These are phyloP conservation scores for Nestor notabilis DNA, from an alignment of 2,113 vertebrate species.

Conservation along the genomic window DNA sequence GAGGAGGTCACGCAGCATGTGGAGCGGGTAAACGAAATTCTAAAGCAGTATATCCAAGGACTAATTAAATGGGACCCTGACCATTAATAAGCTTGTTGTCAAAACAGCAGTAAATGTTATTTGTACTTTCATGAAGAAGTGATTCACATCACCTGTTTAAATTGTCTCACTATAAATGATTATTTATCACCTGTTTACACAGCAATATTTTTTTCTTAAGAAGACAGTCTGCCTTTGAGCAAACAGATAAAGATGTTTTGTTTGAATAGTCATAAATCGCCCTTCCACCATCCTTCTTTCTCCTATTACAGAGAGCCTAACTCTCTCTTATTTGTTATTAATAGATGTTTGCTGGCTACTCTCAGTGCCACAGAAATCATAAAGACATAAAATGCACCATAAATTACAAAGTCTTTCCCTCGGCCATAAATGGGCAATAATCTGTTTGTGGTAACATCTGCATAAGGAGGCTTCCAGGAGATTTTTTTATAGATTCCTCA, in stretches of 20 bases:
- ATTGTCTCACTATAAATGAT: not conserved
- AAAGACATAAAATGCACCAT: slow-evolving; percentile 9
- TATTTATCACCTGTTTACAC: not conserved
- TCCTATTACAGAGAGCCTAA: not conserved
- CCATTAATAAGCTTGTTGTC: not conserved
- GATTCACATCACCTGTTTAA: not conserved
- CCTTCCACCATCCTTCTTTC: not conserved
- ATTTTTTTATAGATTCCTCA: slow-evolving; percentile 23
- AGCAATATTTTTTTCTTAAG: slow-evolving; percentile 10
- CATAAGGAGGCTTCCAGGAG: not conserved
- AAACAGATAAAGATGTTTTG: not conserved
- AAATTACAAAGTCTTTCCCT: slow-evolving; percentile 3
- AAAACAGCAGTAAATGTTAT: not conserved
- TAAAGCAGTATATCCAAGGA: not conserved
- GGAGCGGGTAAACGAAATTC: not conserved
- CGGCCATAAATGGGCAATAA: slow-evolving; percentile 29
- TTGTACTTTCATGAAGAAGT: not conserved
- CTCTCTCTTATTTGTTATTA: slow-evolving; percentile 8
- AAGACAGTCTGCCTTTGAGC: not conserved
- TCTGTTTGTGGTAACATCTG: slow-evolving; percentile 20
- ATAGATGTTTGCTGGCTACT: slow-evolving; percentile 24
- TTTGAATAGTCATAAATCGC: not conserved
- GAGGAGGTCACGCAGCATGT: rapidly evolving
- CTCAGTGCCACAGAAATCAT: not conserved
- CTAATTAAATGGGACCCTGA: not conserved